Conservation (phyloP, 1,140 invertebrate genomes). For the Lepidurus packardi region DNA sequence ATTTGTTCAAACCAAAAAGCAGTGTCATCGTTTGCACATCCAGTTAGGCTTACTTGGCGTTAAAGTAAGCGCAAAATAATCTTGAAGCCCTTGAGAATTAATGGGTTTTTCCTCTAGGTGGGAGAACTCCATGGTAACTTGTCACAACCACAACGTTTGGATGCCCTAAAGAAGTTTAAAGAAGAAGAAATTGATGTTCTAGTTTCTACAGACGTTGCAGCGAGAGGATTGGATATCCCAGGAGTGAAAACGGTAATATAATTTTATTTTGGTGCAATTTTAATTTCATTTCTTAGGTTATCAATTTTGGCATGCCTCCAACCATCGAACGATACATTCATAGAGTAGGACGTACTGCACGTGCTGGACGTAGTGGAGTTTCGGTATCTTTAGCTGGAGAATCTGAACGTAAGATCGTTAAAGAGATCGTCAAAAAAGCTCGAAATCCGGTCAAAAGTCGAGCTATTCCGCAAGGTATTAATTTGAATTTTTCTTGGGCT, state of each 20-base stretch:
- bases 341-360: slow-evolving; percentile 84
- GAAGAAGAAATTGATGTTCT: slow-evolving; percentile 83
- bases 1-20: slow-evolving; percentile 92
- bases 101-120: slow-evolving; percentile 41
- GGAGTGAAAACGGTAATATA: slow-evolving; percentile 82
- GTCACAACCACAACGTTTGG: slow-evolving; percentile 83
- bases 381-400: slow-evolving; percentile 92
- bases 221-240: slow-evolving; percentile 90
- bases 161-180: slow-evolving; percentile 79
- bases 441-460: slow-evolving; percentile 78
- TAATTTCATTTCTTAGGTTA: slow-evolving; percentile 52
- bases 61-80: slow-evolving; percentile 46
- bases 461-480: slow-evolving; percentile 66
- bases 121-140: slow-evolving; percentile 94
- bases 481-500: not conserved
- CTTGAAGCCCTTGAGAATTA: not conserved
- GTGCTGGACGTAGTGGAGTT: slow-evolving; percentile 81
- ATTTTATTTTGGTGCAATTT: slow-evolving; percentile 27
- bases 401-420: slow-evolving; percentile 79
- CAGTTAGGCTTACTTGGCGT: slow-evolving; percentile 81
- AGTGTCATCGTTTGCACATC: slow-evolving; percentile 87
- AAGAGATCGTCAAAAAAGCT: slow-evolving; percentile 83
- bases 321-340: slow-evolving; percentile 95
- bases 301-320: slow-evolving; percentile 93
- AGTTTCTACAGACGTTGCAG: slow-evolving; percentile 93